Percentiles rank a stretch among this genome's conserved stretches.
Evolutionary conservation across 2,888 invertebrate species (phyloP).

Genomic region (Brachypterus glaber): DNA sequence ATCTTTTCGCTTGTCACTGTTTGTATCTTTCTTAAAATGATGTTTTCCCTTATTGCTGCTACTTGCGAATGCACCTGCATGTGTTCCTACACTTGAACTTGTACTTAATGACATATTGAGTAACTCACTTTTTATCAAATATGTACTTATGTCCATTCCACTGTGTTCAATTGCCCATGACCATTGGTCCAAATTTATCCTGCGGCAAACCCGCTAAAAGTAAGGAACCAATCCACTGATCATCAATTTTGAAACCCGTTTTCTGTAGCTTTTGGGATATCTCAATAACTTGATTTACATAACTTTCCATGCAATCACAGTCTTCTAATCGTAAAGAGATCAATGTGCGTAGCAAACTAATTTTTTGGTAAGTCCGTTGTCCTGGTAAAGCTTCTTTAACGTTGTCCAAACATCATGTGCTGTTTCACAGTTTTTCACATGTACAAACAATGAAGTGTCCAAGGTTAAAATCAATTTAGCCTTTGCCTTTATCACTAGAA

Average conservation of each 20-base stretch:
- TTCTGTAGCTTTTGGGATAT: conserved; percentile 17
- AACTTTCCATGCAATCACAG: neutral
- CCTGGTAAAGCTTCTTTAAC: neutral
- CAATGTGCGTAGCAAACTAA: neutral
- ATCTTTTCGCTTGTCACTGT: too few relatives aligned
- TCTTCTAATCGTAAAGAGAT: neutral
- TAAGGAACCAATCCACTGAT: conserved; percentile 23
- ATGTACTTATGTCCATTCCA: conserved; percentile 16
- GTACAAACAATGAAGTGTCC: neutral
- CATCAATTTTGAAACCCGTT: conserved; percentile 22
- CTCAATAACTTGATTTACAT: neutral
- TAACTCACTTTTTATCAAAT: conserved; percentile 20
- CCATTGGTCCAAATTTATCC: conserved; percentile 18
- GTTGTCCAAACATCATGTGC: neutral
- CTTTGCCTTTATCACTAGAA: neutral
- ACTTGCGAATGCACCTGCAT: too few relatives aligned
- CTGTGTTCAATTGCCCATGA: conserved; percentile 14
- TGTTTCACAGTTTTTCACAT: neutral
- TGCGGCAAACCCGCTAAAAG: conserved; percentile 16
- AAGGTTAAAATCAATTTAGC: neutral
- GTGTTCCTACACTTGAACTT: too few relatives aligned
- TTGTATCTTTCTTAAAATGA: too few relatives aligned
- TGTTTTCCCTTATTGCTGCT: too few relatives aligned
- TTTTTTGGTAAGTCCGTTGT: neutral
- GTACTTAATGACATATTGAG: conserved; percentile 18